Percentiles rank a stretch among this genome's conserved stretches.
Evolutionary conservation across 2,797 vertebrate genomes (phyloP).

Genomic region (Threskiornis aethiopicus): DNA sequence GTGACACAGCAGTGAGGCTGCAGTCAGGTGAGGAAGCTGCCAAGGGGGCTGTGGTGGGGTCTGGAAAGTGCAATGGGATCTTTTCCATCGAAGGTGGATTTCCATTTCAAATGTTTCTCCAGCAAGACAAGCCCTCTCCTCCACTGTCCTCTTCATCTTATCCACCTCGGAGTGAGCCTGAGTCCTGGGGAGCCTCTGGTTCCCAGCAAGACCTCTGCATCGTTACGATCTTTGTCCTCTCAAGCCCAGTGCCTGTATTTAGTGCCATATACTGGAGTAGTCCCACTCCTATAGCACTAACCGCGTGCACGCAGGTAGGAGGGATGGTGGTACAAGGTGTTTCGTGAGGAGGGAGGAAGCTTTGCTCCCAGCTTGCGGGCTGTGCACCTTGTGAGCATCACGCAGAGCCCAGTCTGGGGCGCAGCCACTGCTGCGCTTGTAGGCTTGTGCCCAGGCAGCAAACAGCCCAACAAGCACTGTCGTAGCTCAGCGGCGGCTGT

Average conservation of each 20-base stretch:
- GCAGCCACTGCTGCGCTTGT: no score
- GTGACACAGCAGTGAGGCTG: background rate
- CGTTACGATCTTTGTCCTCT: background rate
- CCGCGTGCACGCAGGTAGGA: fast-evolving
- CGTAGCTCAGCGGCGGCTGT: background rate
- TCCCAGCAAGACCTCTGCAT: background rate
- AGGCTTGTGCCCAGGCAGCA: background rate
- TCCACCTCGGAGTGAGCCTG: background rate
- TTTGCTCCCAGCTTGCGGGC: background rate
- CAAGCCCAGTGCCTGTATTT: background rate
- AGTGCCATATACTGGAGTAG: background rate
- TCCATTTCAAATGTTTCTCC: background rate
- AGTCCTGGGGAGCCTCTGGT: background rate
- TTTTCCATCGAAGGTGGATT: background rate
- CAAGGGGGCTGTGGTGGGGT: background rate
- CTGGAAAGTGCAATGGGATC: background rate
- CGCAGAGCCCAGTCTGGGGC: background rate
- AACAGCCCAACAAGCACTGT: fast-evolving
- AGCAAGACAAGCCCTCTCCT: background rate
- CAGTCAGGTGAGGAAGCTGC: background rate
- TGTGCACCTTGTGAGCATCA: fast-evolving
- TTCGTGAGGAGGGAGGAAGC: background rate
- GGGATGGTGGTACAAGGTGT: background rate
- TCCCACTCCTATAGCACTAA: background rate
- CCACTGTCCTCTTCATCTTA: background rate